A percentile compares a stretch with the other conserved stretches of the same genome.
Conservation (phyloP, 2,797 vertebrate species). For the Micromesistius poutassou region DNA sequence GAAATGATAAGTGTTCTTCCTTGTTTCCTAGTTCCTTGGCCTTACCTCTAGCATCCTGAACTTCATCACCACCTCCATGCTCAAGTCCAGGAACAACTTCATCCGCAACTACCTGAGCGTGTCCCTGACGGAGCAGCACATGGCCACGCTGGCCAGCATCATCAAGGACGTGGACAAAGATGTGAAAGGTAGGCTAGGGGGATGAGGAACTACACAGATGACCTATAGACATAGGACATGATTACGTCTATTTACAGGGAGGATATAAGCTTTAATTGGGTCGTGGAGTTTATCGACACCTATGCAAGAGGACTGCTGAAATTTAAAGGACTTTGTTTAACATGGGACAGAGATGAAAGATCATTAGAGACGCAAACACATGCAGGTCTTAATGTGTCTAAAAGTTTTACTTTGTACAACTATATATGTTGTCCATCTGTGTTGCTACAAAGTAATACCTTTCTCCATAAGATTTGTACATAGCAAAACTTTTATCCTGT, state of each 20-base stretch:
- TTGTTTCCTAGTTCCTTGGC: constrained; percentile 83
- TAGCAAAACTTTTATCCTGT: too few species aligned
- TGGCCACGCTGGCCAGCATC: constrained; percentile 95
- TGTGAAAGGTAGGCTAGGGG: constrained; percentile 81
- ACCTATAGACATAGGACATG: background rate
- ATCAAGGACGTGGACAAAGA: constrained; percentile 99
- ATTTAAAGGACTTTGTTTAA: background rate
- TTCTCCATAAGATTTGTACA: too few species aligned
- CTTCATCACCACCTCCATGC: constrained; percentile 96
- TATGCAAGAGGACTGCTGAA: background rate
- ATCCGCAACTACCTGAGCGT: constrained; percentile 98
- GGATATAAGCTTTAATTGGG: background rate
- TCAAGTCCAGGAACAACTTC: constrained; percentile 97
- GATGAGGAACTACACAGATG: background rate
- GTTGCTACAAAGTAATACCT: too few species aligned
- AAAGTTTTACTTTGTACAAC: too few species aligned
- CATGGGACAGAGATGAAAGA: background rate
- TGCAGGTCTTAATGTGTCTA: background rate
- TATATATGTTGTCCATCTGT: too few species aligned
- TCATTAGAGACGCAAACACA: background rate
- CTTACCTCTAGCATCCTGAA: constrained; percentile 96
- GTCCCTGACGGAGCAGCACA: constrained; percentile 94
- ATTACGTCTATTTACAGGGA: background rate
- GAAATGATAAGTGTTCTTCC: constrained; percentile 5
- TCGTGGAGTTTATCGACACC: background rate